Evolutionary conservation across 2,888 invertebrate species (phyloP).

Genomic region (Argyresthia goedartella): DNA sequence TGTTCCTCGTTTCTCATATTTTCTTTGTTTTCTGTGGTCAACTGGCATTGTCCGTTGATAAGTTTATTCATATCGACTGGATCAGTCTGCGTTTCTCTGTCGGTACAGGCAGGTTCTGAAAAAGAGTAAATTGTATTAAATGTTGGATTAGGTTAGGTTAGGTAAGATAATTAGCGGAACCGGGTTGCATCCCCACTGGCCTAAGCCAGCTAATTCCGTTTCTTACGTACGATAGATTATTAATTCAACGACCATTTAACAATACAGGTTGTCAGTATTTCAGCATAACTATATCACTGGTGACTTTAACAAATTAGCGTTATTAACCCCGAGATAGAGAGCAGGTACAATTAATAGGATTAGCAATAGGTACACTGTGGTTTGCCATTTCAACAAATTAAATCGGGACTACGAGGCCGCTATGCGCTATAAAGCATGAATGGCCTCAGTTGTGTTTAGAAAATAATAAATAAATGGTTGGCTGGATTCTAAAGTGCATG

Average conservation of each 20-base stretch:
- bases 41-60: constrained; percentile 40
- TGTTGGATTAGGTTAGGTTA: neutral
- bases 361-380: too few species aligned
- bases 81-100: constrained; percentile 56
- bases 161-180: neutral
- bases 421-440: too few species aligned
- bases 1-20: constrained; percentile 10
- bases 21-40: constrained; percentile 15
- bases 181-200: neutral
- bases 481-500: too few species aligned
- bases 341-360: neutral
- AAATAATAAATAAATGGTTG: too few species aligned
- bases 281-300: too few species aligned
- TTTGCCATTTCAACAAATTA: too few species aligned
- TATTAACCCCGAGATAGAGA: neutral
- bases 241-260: too few species aligned
- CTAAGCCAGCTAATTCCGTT: neutral
- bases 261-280: too few species aligned
- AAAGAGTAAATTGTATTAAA: constrained; percentile 6
- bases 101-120: constrained; percentile 36
- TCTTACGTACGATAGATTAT: too few species aligned
- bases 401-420: too few species aligned
- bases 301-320: neutral
- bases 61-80: constrained; percentile 35
- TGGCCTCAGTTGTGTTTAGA: too few species aligned